Evolutionary conservation across 2,113 vertebrate species (phyloP), one percentile per base, ranked within the genome.

Genomic region (Oxyura jamaicensis): DNA sequence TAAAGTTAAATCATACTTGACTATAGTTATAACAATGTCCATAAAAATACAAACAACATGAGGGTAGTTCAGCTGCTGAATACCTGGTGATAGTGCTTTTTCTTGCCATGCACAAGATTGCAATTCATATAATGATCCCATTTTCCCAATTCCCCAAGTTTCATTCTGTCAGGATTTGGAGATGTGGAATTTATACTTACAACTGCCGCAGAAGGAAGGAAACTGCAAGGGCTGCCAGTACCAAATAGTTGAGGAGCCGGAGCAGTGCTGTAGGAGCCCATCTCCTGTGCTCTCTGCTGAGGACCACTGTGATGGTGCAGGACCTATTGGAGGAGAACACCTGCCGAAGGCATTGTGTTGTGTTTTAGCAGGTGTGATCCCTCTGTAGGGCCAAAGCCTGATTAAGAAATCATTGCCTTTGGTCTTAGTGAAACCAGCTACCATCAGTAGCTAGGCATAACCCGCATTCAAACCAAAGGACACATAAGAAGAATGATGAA

Each of bases 161-260:
- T 88, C 94, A 67, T 85, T 94, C 92, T 97, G 96, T 94, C 96
- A 96, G 87, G 92, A 97, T 96, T 97, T 97, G 94, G 93, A 97
- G 96, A 95, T 91, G 83, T 86, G 72, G 89, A 97, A 96, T 96
- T 95, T 95, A 96, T 83, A 82, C 91, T 94, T 88, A 78, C 67
- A 87, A 67, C 76, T 81, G 79, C 58, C 93, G 75, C 0, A 1
- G 59, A 78, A 93, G 78, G 44, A 91, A 50, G 71, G n/a, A 93
- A 91, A 68, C 65, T 67, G 71, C 80, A 85, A 93, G 53, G 52
- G 71, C 94, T 96, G 85, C 73, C 85, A 56, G 79, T 26, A 91
- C n/a, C 77, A 90, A 96, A 66, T 53, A 79, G 67, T 80, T 89
- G 35, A 88, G 80, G 93, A 63, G 46, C 73, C 73, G 58, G 55